Base-by-base conservation (phyloP, 2,797 vertebrate genomes). In the Anableps anableps region DNA sequence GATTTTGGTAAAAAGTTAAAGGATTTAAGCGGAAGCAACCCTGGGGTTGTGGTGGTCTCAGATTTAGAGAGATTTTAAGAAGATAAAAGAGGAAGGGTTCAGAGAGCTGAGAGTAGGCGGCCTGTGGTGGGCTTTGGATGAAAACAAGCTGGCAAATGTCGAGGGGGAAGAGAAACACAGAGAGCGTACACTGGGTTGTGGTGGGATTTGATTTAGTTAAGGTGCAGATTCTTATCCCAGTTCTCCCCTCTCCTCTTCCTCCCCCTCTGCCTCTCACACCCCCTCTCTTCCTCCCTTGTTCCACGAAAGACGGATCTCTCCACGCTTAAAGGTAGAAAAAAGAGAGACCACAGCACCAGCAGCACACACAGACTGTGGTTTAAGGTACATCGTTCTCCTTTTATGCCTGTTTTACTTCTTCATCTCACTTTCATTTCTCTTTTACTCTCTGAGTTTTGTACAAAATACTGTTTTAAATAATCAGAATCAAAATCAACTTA, bases 281-380 rank as follows among this genome's bases (percentile, higher is more conserved):
- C 87, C 94, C 93, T 93, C 93, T 95, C 95, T 96, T 95, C 95
- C 95, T 96, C 93, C 85, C 74, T 82, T 88, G 91, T 96, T 96
- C 95, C 94, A 95, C 95, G 95, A 96, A 96, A 96, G 95, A 91
- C 96, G 94, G 95, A 96, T 96, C 94, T 95, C 93, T 94, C 83
- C 91, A 60, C 93, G 89, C 94, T 94, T 85, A 38, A 83, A 80
- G 34, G 72, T 45, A 88, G 83, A 76, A 80, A 90, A 68, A 83
- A 85, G 75, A 82, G 85, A 91, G 80, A 95, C 94, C 93, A 88
- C 87, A 95, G 86, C 86, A 21, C 8, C 83, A 9, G 85, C 78
- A 83, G 86, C 82, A 77, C 80, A 86, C 78, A 47, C 81, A 90
- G 73, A 77, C 81, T 93, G 92, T 87, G 93, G 92, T 92, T 92